Conservation (phyloP, 2,888 invertebrate genomes). For the Dioctria linearis region DNA sequence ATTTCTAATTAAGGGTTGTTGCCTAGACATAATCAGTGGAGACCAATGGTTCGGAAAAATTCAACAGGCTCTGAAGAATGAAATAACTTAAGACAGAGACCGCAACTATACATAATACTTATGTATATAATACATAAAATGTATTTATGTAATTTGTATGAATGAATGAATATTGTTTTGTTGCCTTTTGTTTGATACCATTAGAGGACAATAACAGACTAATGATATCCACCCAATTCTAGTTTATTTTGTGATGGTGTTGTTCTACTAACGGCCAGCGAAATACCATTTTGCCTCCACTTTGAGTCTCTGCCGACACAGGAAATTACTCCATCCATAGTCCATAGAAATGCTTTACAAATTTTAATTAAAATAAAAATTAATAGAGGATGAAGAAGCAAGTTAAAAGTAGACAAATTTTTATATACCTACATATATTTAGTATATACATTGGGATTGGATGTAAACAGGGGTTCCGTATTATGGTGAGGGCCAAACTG, state of each 20-base stretch:
- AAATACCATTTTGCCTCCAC: not conserved
- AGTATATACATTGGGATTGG: not conserved
- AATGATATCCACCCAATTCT: slow-evolving; percentile 16
- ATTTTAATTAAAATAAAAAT: slow-evolving; percentile 53
- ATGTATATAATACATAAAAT: too few species aligned
- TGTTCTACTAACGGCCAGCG: not conserved
- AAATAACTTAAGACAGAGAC: not conserved
- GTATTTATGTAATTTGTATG: too few species aligned
- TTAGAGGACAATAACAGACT: too few species aligned
- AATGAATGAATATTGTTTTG: not conserved
- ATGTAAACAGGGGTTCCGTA: not conserved
- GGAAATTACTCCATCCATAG: slow-evolving; percentile 1
- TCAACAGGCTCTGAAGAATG: slow-evolving; percentile 19
- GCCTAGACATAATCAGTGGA: slow-evolving; percentile 40
- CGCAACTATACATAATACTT: not conserved
- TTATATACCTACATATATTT: not conserved
- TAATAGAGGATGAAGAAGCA: slow-evolving; percentile 48
- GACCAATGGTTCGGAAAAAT: slow-evolving; percentile 46
- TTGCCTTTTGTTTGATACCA: too few species aligned
- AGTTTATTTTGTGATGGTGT: not conserved
- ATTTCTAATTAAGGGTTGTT: slow-evolving; percentile 53
- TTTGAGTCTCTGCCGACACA: not conserved
- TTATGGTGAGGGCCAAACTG: not conserved
- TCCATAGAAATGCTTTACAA: slow-evolving; percentile 29
- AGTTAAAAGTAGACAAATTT: slow-evolving; percentile 10